Evolutionary conservation across 2,797 vertebrate species (phyloP).

Genomic region (Pelochelys cantorii): DNA sequence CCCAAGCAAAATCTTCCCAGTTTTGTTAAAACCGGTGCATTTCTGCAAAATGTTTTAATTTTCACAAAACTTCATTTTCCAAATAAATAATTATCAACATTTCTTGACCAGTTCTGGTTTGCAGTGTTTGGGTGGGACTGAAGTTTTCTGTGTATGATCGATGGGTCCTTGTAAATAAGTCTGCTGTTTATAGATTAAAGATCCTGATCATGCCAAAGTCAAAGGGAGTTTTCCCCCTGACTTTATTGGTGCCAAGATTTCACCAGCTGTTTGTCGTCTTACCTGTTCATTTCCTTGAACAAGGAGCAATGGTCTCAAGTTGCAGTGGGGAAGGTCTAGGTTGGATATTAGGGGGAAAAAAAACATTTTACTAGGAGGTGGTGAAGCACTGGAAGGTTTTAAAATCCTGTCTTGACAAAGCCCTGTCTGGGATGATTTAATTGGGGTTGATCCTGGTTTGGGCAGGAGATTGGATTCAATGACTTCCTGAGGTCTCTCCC

Average conservation of each 20-base stretch:
- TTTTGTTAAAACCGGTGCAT: neutral
- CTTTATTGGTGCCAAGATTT: neutral
- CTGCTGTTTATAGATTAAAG: conserved; percentile 1
- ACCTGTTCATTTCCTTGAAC: neutral
- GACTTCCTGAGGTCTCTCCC: no score
- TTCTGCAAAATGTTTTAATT: neutral
- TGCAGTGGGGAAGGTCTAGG: no score
- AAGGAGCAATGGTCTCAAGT: no score
- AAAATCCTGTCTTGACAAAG: no score
- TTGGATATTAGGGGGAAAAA: no score
- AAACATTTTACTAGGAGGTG: no score
- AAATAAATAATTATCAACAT: neutral
- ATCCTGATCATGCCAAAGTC: neutral
- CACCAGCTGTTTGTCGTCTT: neutral
- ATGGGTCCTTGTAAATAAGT: conserved; percentile 39
- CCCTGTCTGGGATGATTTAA: no score
- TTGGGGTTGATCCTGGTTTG: no score
- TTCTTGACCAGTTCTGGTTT: neutral
- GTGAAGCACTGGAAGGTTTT: no score
- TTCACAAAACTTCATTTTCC: neutral
- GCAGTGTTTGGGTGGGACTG: conserved; percentile 21
- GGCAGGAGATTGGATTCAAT: no score
- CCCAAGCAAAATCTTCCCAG: neutral
- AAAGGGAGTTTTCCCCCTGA: accelerated
- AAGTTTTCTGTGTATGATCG: conserved; percentile 25